These are phyloP conservation scores for Phanerotoma sp. DNA, from an alignment of 2,888 invertebrate species.

Conservation along the genomic window DNA sequence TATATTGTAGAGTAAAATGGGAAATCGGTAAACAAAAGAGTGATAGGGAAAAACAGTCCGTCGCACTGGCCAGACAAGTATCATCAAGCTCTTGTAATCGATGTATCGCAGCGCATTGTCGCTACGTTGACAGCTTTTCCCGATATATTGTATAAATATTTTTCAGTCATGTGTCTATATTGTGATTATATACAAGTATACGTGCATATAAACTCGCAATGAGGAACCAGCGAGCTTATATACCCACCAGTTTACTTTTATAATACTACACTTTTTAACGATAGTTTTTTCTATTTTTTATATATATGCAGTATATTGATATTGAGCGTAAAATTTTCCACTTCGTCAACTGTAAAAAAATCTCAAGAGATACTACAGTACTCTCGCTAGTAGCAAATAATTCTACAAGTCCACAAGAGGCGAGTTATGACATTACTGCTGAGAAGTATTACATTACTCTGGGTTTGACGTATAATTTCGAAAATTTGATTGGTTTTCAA, in stretches of 20 bases:
- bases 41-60: too few relatives aligned
- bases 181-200: background rate
- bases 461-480: background rate
- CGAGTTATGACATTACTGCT: background rate
- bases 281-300: background rate
- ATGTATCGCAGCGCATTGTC: constrained; percentile 18
- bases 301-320: background rate
- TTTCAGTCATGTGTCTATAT: background rate
- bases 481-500: too few relatives aligned
- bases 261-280: background rate
- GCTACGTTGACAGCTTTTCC: constrained; percentile 1
- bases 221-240: too few relatives aligned
- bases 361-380: constrained; percentile 2
- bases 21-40: too few relatives aligned
- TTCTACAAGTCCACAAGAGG: constrained; percentile 1
- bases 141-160: background rate
- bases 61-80: constrained; percentile 20
- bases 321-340: constrained; percentile 4
- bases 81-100: constrained; percentile 23
- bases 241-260: background rate
- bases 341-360: constrained; percentile 7
- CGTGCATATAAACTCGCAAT: background rate
- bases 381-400: background rate
- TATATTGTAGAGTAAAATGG: too few relatives aligned
- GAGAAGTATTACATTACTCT: background rate